These are phyloP conservation scores for Sympetrum striolatum DNA, from an alignment of 2,888 invertebrate species.

Conservation along the genomic window DNA sequence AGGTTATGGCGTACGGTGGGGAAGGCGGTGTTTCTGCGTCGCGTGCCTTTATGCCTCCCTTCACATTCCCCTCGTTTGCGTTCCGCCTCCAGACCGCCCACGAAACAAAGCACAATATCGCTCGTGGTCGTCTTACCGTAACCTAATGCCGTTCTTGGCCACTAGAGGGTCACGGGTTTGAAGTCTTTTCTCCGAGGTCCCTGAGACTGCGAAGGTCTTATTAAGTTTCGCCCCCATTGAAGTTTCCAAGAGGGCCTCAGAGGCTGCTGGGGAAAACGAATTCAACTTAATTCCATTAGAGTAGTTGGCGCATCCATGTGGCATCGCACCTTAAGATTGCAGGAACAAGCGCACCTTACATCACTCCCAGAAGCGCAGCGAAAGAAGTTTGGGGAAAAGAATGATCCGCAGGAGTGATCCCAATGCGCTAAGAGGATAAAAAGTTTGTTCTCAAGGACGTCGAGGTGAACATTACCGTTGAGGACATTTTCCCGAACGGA, in stretches of 20 bases:
- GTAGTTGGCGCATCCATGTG: too few species aligned
- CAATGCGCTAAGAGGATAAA: too few species aligned
- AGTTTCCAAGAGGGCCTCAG: not conserved
- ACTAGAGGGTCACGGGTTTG: conserved; percentile 19
- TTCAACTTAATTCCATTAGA: too few species aligned
- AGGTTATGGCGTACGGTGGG: not conserved
- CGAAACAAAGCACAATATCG: conserved; percentile 18
- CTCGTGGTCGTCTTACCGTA: conserved; percentile 29
- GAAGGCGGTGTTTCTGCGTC: not conserved
- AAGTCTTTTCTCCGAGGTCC: not conserved
- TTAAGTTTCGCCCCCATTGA: not conserved
- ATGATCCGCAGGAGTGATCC: too few species aligned
- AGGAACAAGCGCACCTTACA: too few species aligned
- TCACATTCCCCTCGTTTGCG: not conserved
- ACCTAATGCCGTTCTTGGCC: conserved; percentile 24
- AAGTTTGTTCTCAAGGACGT: not conserved
- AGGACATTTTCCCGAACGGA: not conserved
- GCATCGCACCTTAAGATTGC: too few species aligned
- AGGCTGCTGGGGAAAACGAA: too few species aligned
- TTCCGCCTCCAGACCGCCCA: conserved; percentile 19
- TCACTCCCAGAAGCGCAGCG: too few species aligned
- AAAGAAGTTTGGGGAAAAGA: too few species aligned
- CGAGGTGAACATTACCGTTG: not conserved
- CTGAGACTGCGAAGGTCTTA: not conserved
- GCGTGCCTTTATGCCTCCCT: not conserved